Conservation (phyloP, 1,140 invertebrate genomes). For the Sitophilus oryzae region DNA sequence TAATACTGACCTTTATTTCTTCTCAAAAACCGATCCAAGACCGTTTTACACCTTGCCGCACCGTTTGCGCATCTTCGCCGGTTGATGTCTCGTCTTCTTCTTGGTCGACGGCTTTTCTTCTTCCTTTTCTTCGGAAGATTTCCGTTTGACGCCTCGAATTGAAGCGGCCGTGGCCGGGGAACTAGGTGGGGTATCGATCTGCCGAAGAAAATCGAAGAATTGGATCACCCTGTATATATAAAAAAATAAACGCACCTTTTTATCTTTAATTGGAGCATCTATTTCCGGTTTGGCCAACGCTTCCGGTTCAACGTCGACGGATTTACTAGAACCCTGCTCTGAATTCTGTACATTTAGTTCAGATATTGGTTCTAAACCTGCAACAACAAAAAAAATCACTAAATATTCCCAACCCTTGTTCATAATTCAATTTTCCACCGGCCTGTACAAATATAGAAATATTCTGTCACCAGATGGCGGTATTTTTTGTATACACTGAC, state of each 20-base stretch:
- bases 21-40: neutral
- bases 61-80: slow-evolving; percentile 9
- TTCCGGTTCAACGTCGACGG: neutral
- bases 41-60: slow-evolving; percentile 4
- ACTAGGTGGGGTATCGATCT: slow-evolving; percentile 1
- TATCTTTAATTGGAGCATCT: slow-evolving; percentile 4
- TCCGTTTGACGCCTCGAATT: slow-evolving; percentile 10
- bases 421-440: neutral
- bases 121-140: slow-evolving; percentile 16
- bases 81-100: slow-evolving; percentile 9
- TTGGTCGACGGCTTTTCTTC: slow-evolving; percentile 1
- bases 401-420: neutral
- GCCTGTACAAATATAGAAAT: neutral
- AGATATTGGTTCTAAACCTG: slow-evolving; percentile 4
- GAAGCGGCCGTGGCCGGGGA: neutral
- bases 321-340: slow-evolving; percentile 11
- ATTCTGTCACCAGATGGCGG: no score
- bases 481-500: no score
- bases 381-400: neutral
- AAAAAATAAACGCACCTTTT: neutral
- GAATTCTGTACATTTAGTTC: neutral
- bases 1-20: neutral
- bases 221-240: neutral
- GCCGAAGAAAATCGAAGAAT: no score
- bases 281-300: neutral